These are phyloP conservation scores for Ciona savignyi DNA, from an alignment of 23 tunicate species.

Conservation along the genomic window DNA sequence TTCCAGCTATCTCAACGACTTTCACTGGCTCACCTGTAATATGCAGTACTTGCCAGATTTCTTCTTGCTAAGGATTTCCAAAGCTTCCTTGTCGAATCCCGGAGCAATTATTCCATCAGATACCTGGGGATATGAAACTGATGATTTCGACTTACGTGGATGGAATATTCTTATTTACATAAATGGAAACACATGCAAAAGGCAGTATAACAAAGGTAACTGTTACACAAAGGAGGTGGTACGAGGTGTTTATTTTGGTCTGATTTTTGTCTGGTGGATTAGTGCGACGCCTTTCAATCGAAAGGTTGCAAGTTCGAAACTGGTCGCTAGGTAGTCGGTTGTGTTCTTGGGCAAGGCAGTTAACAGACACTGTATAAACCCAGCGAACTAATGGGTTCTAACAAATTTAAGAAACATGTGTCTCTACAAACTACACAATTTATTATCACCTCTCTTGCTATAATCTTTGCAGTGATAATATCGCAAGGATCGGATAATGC, in stretches of 20 bases:
- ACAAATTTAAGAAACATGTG: not conserved
- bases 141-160: not conserved
- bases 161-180: too few relatives aligned
- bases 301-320: too few relatives aligned
- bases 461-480: constrained; percentile 64
- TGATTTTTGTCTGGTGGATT: too few relatives aligned
- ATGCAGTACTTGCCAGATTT: constrained; percentile 77
- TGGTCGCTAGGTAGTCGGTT: too few relatives aligned
- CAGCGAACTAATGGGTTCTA: not conserved
- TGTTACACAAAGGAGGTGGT: too few relatives aligned
- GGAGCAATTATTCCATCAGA: constrained; percentile 95
- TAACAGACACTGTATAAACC: not conserved
- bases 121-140: constrained; percentile 17
- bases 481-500: constrained; percentile 80
- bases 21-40: constrained; percentile 23
- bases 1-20: not conserved
- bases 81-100: constrained; percentile 42
- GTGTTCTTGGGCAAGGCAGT: too few relatives aligned
- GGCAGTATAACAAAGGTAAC: too few relatives aligned
- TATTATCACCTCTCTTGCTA: constrained; percentile 72
- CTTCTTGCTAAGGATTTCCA: constrained; percentile 45
- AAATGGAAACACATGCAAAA: too few relatives aligned
- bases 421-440: not conserved
- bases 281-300: too few relatives aligned
- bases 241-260: too few relatives aligned